phyloP scores from a whole-genome alignment of 2,888 invertebrate genomes.

The Eristalinus sepulchralis region DNA sequence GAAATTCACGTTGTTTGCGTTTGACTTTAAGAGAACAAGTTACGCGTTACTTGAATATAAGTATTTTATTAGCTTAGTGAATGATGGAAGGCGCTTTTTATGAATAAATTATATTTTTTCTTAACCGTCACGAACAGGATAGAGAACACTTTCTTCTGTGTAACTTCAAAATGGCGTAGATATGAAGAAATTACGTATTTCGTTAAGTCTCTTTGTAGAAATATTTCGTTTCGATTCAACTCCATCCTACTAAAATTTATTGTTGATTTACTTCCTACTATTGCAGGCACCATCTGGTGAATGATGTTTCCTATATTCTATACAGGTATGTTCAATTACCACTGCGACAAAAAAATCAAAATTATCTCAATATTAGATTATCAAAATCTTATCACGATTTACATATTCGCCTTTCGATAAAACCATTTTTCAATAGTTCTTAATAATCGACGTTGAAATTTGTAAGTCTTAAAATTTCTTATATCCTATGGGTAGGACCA shows the following conservation, averaged over 20 bases:
- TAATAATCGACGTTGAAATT: no score
- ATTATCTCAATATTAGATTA: no score
- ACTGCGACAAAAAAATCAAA: not conserved
- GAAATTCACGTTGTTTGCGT: slow-evolving; percentile 44
- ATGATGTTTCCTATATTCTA: not conserved
- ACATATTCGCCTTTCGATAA: no score
- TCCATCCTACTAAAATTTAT: not conserved
- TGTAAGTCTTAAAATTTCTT: no score
- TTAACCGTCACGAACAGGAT: slow-evolving; percentile 73
- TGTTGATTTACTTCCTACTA: not conserved
- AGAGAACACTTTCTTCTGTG: slow-evolving; percentile 73
- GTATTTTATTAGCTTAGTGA: slow-evolving; percentile 35
- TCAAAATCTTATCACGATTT: no score
- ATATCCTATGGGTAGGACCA: no score
- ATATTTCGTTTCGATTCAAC: slow-evolving; percentile 36
- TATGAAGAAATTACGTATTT: slow-evolving; percentile 70
- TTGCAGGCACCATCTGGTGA: not conserved
- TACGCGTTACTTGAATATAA: slow-evolving; percentile 49
- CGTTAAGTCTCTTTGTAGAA: slow-evolving; percentile 54
- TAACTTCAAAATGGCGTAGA: slow-evolving; percentile 73
- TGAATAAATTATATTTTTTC: slow-evolving; percentile 67
- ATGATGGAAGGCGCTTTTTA: slow-evolving; percentile 62
- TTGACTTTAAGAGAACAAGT: slow-evolving; percentile 40
- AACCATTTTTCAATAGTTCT: no score
- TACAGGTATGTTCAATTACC: not conserved